Evolutionary conservation across 1,140 invertebrate species (phyloP).

Genomic region (Stegodyphus mimosarum): DNA sequence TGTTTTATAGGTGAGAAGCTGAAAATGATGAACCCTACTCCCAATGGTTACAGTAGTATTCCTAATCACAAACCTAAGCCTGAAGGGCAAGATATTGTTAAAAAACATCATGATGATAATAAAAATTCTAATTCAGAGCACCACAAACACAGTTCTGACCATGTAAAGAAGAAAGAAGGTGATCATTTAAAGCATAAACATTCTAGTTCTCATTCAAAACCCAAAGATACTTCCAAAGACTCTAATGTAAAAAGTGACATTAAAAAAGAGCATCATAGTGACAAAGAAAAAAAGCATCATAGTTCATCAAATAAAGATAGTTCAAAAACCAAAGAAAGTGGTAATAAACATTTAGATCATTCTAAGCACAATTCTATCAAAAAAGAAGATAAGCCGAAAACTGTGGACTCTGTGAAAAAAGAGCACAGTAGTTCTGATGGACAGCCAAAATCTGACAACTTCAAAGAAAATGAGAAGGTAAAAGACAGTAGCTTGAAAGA

Average conservation of each 20-base stretch:
- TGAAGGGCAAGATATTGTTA: slow-evolving; percentile 28
- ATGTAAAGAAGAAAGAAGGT: slow-evolving; percentile 52
- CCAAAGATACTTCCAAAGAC: slow-evolving; percentile 24
- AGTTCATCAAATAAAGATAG: slow-evolving; percentile 9
- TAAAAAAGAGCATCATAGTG: neutral
- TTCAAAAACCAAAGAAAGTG: slow-evolving; percentile 27
- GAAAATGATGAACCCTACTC: slow-evolving; percentile 56
- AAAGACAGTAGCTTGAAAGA: slow-evolving; percentile 27
- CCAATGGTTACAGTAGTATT: slow-evolving; percentile 54
- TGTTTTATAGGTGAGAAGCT: slow-evolving; percentile 30
- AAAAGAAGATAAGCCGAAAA: slow-evolving; percentile 25
- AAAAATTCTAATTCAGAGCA: slow-evolving; percentile 22
- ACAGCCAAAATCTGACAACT: slow-evolving; percentile 51
- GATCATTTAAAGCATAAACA: slow-evolving; percentile 14
- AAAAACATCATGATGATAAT: slow-evolving; percentile 21
- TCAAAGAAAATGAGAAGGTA: slow-evolving; percentile 56
- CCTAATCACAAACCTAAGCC: slow-evolving; percentile 30
- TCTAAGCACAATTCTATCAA: slow-evolving; percentile 16
- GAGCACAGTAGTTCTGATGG: slow-evolving; percentile 19
- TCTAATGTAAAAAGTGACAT: too few species aligned
- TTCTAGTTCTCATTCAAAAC: slow-evolving; percentile 2
- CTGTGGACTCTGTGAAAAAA: slow-evolving; percentile 17
- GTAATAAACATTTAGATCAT: slow-evolving; percentile 10
- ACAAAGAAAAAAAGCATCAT: slow-evolving; percentile 45
- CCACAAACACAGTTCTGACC: slow-evolving; percentile 49